Base-by-base conservation (phyloP, 2,888 invertebrate species). In the Hypselothyrea guttata region DNA sequence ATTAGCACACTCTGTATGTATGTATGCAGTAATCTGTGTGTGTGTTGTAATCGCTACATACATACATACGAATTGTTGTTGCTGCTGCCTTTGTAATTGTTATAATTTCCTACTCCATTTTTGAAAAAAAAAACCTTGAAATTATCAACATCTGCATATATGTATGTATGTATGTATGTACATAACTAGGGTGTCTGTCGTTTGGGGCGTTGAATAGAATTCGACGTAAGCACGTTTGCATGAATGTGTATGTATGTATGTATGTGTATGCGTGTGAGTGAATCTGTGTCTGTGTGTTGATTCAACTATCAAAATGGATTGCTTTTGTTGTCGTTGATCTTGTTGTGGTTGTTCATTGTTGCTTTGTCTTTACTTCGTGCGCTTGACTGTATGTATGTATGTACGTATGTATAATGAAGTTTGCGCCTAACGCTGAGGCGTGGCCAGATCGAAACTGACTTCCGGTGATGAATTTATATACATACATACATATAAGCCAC, bases 61-160 rank as follows among this genome's bases (percentile, higher is more conserved):
- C 47, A 54, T 44, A 61, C 45, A 55, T 44, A 60, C 53, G 44
- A 49, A 47, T 28, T 71, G 56, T 46, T 62, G 60, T 53, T 61
- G 55, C 42, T 63, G 59, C 55, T 63, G 69, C 51, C 57, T 48
- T 56, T 68, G 71, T 69, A 63, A 72, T 64, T 64, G 68, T 56
- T 66, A 69, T 72, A 75, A 69, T 56, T 75, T 78, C 62, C 68
- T 66, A 56, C 83, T 76, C 78, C 78, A 78, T 78, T 78, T 78
- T 78, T 63, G 45, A 75, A 77, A 62, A 41, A 49, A 56, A 56
- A 62, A 58, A 67, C 57, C 56, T 65, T 56, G 52, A 56, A 56
- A 38, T 60, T 51, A 73, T 56, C 73, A 76, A 62, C 66, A 59
- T 75, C 59, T 78, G 63, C 67, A 65, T 69, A 63, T 53, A 56